Percentiles rank a stretch among this genome's conserved stretches.
These are phyloP conservation scores for Antheraea mylitta DNA, from an alignment of 1,140 invertebrate species.

Conservation along the genomic window DNA sequence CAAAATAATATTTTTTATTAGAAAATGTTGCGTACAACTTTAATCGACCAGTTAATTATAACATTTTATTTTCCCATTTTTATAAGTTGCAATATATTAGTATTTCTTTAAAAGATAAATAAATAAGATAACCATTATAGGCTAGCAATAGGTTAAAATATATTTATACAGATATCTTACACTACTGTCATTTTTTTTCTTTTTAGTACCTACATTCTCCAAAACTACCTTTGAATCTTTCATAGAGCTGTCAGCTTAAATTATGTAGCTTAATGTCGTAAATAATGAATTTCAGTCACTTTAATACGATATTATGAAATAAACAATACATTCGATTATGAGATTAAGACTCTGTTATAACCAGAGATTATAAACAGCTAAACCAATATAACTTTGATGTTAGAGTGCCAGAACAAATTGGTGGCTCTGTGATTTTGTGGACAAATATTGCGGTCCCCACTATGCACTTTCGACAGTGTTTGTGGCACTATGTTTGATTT, in stretches of 20 bases:
- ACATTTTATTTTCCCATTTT: too few relatives aligned
- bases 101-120: too few relatives aligned
- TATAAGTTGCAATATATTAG: too few relatives aligned
- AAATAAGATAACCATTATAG: too few relatives aligned
- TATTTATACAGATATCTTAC: too few relatives aligned
- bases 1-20: too few relatives aligned
- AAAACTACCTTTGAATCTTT: too few relatives aligned
- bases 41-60: too few relatives aligned
- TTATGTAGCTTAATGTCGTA: background rate
- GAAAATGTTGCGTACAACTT: too few relatives aligned
- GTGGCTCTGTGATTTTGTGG: constrained; percentile 29
- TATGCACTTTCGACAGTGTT: constrained; percentile 29
- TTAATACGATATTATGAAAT: background rate
- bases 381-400: constrained; percentile 43
- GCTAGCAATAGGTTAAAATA: too few relatives aligned
- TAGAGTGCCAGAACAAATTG: constrained; percentile 31
- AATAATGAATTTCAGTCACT: constrained; percentile 5
- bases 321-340: constrained; percentile 23
- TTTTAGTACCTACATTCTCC: too few relatives aligned
- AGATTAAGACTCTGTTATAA: constrained; percentile 19
- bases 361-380: constrained; percentile 25
- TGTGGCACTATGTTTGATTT: constrained; percentile 36
- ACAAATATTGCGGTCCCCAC: constrained; percentile 26
- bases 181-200: too few relatives aligned
- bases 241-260: background rate